phyloP scores from a whole-genome alignment of 2,113 vertebrate genomes.

The Verasper variegatus region DNA sequence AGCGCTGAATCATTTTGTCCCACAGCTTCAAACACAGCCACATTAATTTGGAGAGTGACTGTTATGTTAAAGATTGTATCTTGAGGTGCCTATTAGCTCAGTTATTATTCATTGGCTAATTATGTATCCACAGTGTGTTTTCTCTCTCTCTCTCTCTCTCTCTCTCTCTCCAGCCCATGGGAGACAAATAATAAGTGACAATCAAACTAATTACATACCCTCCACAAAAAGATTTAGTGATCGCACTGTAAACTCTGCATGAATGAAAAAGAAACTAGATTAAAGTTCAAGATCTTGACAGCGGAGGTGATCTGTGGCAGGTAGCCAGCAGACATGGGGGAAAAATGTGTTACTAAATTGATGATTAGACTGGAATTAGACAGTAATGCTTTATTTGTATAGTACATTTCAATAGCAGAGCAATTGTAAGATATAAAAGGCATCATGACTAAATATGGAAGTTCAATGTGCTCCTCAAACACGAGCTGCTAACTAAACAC shows the following conservation, averaged over 20 bases:
- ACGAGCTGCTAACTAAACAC: neutral
- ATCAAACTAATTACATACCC: constrained; percentile 60
- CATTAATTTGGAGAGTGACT: constrained; percentile 56
- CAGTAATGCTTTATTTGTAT: too few relatives aligned
- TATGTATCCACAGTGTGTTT: constrained; percentile 52
- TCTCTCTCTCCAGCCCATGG: constrained; percentile 16
- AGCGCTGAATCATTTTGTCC: constrained; percentile 39
- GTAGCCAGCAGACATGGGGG: neutral
- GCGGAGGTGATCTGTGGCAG: neutral
- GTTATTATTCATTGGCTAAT: constrained; percentile 70
- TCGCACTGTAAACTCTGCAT: constrained; percentile 19
- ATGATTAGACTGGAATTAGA: too few relatives aligned
- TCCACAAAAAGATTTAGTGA: constrained; percentile 47
- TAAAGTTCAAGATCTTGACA: constrained; percentile 8
- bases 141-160: constrained; percentile 16
- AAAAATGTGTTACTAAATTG: too few relatives aligned
- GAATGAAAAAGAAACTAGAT: neutral
- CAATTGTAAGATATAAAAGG: neutral
- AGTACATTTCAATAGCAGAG: too few relatives aligned
- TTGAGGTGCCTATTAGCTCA: constrained; percentile 60
- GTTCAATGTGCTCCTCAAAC: neutral
- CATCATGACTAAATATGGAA: too few relatives aligned
- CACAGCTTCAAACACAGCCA: constrained; percentile 14
- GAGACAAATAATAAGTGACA: constrained; percentile 62
- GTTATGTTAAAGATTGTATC: constrained; percentile 56